phyloP scores from a whole-genome alignment of 2,797 vertebrate species.

The Diplodus sargus region DNA sequence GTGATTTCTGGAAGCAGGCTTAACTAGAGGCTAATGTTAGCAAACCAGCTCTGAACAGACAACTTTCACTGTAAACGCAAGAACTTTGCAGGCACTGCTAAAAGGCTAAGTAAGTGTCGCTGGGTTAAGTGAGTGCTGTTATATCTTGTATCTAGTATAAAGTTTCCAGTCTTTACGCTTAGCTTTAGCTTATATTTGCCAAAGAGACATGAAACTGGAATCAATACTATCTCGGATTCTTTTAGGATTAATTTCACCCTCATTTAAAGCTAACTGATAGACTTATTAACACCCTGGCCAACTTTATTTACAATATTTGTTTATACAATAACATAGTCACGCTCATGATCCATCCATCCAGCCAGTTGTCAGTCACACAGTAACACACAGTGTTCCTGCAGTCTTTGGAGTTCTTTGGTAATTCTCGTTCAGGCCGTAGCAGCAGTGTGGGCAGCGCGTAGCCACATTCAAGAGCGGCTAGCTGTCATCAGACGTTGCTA shows the following conservation, averaged over 20 bases:
- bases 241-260: neutral
- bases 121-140: neutral
- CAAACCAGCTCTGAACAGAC: too few relatives aligned
- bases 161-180: neutral
- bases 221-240: neutral
- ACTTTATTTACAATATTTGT: neutral
- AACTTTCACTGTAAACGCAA: too few relatives aligned
- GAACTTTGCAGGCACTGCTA: neutral
- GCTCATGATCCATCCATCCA: neutral
- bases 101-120: too few relatives aligned
- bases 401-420: constrained; percentile 19
- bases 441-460: constrained; percentile 59
- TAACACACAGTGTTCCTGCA: constrained; percentile 13
- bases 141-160: neutral
- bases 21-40: too few relatives aligned
- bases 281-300: neutral
- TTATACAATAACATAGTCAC: neutral
- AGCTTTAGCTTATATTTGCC: too few relatives aligned
- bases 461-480: constrained; percentile 74
- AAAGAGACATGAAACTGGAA: too few relatives aligned
- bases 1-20: too few relatives aligned
- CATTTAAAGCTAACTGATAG: neutral
- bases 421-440: constrained; percentile 38
- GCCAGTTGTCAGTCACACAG: constrained; percentile 28
- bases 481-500: constrained; percentile 78